Evolutionary conservation across 2,888 invertebrate genomes (phyloP), one percentile per base, ranked within the genome.

Genomic region (Megalurothrips usitatus): DNA sequence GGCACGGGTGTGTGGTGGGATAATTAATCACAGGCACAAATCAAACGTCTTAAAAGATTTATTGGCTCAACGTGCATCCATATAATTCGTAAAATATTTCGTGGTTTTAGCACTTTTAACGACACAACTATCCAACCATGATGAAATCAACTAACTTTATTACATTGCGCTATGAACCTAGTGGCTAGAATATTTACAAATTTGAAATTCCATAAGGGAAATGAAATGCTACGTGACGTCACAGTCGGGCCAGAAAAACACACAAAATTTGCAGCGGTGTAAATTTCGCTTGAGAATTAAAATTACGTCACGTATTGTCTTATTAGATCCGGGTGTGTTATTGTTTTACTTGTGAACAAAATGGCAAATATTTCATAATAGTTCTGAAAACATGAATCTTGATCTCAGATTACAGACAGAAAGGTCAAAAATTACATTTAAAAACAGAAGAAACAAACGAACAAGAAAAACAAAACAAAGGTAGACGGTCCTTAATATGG

Each of bases 31-130:
- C 26, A 75, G 23, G 34, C 34, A 26, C 68, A 8, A 26, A 75
- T 75, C 68, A 75, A 75, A 75, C 68, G 23, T 75, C 68, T 75
- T 75, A 75, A 75, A 75, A 75, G 26, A 75, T 75, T 75, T 75
- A 75, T 75, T 75, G 26, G 68, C 23, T 75, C 68, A 75, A 75
- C 68, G 68, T 75, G 68, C 68, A 75, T 75, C 26, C 26, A 75
- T 75, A 75, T 75, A 26, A 75, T 75, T 75, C 68, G 12, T 75
- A 75, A 75, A 75, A 75, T 75, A 75, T 26, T 75, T 75, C 26
- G 68, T 75, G 68, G 58, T 58, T 43, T 14, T 23, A 75, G 26
- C 68, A 75, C 26, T 75, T 75, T 75, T 12, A 75, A 75, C 68
- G 68, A 26, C 23, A 26, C 68, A 75, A 26, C 68, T 75, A 75